Base-by-base conservation (phyloP, 2,113 vertebrate species). In the Sylvia atricapilla region DNA sequence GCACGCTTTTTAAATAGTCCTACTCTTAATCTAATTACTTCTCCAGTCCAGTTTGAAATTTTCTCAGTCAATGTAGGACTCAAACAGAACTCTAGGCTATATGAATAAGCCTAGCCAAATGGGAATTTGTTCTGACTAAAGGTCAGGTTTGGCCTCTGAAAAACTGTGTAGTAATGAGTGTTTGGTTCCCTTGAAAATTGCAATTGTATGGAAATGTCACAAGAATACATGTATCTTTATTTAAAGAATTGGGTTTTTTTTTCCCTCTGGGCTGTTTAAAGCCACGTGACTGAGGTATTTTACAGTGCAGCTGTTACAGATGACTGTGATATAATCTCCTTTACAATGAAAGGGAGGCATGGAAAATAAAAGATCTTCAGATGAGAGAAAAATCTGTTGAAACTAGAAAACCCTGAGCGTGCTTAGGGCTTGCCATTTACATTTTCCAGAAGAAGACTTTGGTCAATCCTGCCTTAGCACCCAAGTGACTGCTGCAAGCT, bases 121-220 rank as follows among this genome's bases (percentile, higher is more conserved):
- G 82, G 93, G 93, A 88, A 74, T 94, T 91, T 83, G 55, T 67
- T 88, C 74, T 76, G 52, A 85, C 62, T 94, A 59, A 95, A 89
- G 87, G 92, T 89, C 93, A 93, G 50, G 37, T 67, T 86, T 84
- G 72, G 79, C 50, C 88, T 93, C 72, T 92, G 30, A 94, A 85
- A 56, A 84, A 20, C 74, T 76, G 46, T 80, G 56, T 78, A 84
- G 73, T 92, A 90, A 93, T 66, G 70, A 89, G 67, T 7, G 12
- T 70, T 91, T 86, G 52, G 37, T 53, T 94, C 68, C 83, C 73
- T 60, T 95, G 90, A 81, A 96, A 92, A 88, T 90, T 86, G 56
- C 63, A 84, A 12, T 90, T 92, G 72, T 88, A 86, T 94, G 60
- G 49, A 93, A 94, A 95, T 90, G 76, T 93, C 94, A 88, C 75